Evolutionary conservation across 2,797 vertebrate genomes (phyloP).

Genomic region (Amblyraja radiata): DNA sequence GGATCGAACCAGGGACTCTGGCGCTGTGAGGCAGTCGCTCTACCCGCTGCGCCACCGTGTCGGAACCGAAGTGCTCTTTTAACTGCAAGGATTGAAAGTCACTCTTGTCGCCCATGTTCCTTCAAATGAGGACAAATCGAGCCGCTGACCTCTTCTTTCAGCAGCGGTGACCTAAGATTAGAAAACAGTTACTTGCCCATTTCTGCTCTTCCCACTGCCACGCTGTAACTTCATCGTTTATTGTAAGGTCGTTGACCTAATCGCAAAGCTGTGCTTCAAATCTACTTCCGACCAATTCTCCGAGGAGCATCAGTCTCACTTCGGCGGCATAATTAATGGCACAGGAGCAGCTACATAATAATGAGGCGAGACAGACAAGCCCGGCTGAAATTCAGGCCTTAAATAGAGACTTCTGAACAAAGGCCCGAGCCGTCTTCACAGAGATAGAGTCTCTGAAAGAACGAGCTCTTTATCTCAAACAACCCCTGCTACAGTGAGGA

Average conservation of each 20-base stretch:
- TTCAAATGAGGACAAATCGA: conserved; percentile 2
- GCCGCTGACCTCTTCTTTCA: neutral
- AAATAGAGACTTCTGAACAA: neutral
- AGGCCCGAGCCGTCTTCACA: neutral
- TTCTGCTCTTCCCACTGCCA: neutral
- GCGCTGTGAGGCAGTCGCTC: no score
- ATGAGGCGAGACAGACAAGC: neutral
- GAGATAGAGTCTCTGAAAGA: neutral
- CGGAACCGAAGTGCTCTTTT: neutral
- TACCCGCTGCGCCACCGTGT: no score
- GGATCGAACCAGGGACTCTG: no score
- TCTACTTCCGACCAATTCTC: neutral
- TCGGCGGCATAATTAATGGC: neutral
- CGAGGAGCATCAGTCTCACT: neutral
- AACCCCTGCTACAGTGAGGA: no score
- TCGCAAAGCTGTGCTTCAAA: neutral
- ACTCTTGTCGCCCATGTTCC: neutral
- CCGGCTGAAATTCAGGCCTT: neutral
- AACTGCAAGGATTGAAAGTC: neutral
- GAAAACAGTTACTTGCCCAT: neutral
- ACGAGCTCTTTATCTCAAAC: no score
- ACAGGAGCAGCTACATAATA: neutral
- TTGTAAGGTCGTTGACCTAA: neutral
- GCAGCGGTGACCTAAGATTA: neutral
- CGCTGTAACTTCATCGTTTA: neutral